phyloP scores from a whole-genome alignment of 2,888 invertebrate species.

The Volucella zonaria region DNA sequence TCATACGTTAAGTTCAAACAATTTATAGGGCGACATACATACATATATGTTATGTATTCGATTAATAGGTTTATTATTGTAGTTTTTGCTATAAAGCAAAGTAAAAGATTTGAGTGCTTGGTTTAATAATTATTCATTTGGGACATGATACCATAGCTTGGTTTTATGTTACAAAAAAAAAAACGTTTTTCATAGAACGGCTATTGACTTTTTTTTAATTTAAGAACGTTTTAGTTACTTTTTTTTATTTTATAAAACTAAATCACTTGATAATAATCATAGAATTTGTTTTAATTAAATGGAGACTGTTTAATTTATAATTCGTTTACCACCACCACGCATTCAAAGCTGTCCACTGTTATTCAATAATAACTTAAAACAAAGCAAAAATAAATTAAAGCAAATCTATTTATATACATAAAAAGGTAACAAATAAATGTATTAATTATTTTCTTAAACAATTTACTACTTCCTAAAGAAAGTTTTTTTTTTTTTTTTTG shows the following conservation, averaged over 20 bases:
- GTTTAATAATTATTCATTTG: neutral
- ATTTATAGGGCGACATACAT: too few species aligned
- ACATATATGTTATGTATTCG: neutral
- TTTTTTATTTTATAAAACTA: constrained; percentile 24
- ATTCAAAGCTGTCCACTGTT: constrained; percentile 63
- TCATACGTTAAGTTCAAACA: constrained; percentile 4
- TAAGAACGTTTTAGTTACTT: constrained; percentile 12
- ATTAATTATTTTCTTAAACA: constrained; percentile 66
- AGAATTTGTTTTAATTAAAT: constrained; percentile 38
- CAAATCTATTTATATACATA: constrained; percentile 63
- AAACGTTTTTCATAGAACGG: too few species aligned
- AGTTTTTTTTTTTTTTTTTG: neutral
- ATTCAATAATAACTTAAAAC: constrained; percentile 39
- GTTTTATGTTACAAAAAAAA: constrained; percentile 3
- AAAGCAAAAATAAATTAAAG: constrained; percentile 39
- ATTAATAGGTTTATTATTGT: neutral
- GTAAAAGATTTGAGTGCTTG: neutral
- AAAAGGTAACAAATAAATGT: constrained; percentile 34
- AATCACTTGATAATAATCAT: constrained; percentile 25
- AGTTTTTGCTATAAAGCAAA: neutral
- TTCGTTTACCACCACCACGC: constrained; percentile 8
- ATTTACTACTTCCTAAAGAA: constrained; percentile 66
- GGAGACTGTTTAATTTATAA: constrained; percentile 70
- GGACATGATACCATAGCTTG: neutral
- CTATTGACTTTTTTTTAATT: constrained; percentile 9